Evolutionary conservation across 2,797 vertebrate species (phyloP), one percentile per base, ranked within the genome.

Genomic region (Acanthurus leucopareius): DNA sequence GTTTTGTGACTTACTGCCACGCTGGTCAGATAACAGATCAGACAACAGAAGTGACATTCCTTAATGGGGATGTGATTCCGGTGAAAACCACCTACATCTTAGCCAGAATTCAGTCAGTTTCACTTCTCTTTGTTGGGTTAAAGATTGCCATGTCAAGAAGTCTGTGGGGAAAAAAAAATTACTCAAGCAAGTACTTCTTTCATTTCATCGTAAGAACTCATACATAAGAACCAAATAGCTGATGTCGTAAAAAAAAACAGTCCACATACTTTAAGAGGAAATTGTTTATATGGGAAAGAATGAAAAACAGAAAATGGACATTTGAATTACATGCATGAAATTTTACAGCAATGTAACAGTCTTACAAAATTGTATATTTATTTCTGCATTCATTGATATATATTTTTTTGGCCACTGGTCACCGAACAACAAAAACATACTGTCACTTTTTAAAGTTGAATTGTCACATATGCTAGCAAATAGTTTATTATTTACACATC

Each of bases 61-160:
- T 15, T 51, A 16, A 71, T 2, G 47, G 75, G 66, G 73, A 85
- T 68, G 70, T 80, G 51, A 53, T 2, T 60, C 3, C 1, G 56
- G 0, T 32, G 3, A 70, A 71, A 80, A 60, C 2, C 51, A 40
- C 38, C 10, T 7, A 3, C 38, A 10, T 40, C 38, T 40, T 13
- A 22, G 15, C 14, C 5, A 17, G 1, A 10, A 40, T 40, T 40
- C 1, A 40, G 38, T 40, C 6, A 7, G 0, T 84, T 73, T 80
- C 74, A 72, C 53, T 84, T 85, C 77, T 53, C 44, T 1, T 1
- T 32, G 7, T 2, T 22, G 52, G 2, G 1, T 9, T 2, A 52
- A 68, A 54, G 16, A n/a, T 3, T 45, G 3, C 8, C 22, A 45
- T 32, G 14, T 7, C 3, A 8, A 20, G 38, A 35, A 7, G 0